These are phyloP conservation scores for Albula goreensis DNA, from an alignment of 2,113 vertebrate species.

Conservation along the genomic window DNA sequence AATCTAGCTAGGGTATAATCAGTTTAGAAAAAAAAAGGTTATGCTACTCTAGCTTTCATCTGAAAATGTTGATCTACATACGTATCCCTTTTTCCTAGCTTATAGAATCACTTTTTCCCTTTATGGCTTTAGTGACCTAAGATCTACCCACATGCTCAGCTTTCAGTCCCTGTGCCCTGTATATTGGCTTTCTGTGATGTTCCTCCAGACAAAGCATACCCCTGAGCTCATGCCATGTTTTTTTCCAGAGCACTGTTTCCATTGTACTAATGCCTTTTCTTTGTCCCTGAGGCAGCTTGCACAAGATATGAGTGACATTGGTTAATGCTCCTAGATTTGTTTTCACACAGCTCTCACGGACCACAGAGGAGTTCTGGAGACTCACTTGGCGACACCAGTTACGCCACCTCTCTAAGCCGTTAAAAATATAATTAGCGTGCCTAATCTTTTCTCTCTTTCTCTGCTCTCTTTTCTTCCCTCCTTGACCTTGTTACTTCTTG, in stretches of 20 bases:
- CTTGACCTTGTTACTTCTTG: constrained; percentile 63
- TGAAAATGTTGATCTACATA: no score
- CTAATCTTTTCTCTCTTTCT: constrained; percentile 44
- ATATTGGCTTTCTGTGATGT: background rate
- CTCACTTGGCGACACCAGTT: constrained; percentile 23
- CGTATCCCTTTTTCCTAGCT: no score
- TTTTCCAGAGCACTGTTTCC: background rate
- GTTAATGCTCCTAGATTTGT: constrained; percentile 38
- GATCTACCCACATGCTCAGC: no score
- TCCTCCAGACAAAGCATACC: no score
- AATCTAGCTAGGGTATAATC: no score
- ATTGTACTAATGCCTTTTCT: constrained; percentile 10
- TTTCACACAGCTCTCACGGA: constrained; percentile 54
- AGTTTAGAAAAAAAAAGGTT: no score
- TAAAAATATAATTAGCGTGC: constrained; percentile 64
- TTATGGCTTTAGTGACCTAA: no score
- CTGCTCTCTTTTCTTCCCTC: constrained; percentile 38
- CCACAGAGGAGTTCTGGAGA: constrained; percentile 27
- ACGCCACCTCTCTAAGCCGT: constrained; percentile 48
- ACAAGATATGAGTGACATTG: constrained; percentile 24
- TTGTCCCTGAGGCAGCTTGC: constrained; percentile 26
- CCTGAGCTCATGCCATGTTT: background rate
- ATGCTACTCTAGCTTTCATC: no score
- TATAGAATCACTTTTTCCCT: no score
- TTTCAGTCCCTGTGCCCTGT: background rate